These are phyloP conservation scores for Eulemur coronatus DNA, from an alignment of 2,797 vertebrate genomes.

Conservation along the genomic window DNA sequence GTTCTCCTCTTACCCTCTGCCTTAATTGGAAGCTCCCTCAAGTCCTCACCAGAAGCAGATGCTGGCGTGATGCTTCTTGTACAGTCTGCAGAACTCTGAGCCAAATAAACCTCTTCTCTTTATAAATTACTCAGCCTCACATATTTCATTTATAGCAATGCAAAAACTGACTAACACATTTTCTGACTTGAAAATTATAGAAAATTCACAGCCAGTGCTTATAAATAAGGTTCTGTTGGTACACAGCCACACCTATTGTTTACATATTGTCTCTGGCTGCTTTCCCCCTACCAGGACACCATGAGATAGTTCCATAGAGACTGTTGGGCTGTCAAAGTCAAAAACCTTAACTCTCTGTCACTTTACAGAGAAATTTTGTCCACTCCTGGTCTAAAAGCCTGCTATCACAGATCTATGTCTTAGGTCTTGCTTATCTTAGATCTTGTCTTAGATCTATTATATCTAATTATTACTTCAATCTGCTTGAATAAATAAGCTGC, in stretches of 20 bases:
- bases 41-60: not conserved
- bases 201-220: not conserved
- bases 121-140: not conserved
- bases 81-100: not conserved
- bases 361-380: too few species aligned
- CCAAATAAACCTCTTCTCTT: not conserved
- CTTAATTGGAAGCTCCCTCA: not conserved
- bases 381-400: not conserved
- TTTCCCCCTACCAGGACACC: too few species aligned
- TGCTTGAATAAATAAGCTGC: constrained; percentile 19
- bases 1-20: not conserved
- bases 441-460: constrained; percentile 15
- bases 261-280: not conserved
- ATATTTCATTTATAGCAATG: not conserved
- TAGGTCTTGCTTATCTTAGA: not conserved
- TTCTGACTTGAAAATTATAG: not conserved
- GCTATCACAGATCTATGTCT: not conserved
- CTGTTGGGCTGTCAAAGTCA: rapidly evolving
- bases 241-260: not conserved
- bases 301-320: not conserved
- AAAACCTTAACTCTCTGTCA: not conserved
- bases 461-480: constrained; percentile 50
- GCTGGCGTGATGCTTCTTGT: not conserved
- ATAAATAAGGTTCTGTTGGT: not conserved
- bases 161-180: not conserved